These are phyloP conservation scores for Autographa gamma DNA, from an alignment of 2,888 invertebrate genomes.

Conservation along the genomic window DNA sequence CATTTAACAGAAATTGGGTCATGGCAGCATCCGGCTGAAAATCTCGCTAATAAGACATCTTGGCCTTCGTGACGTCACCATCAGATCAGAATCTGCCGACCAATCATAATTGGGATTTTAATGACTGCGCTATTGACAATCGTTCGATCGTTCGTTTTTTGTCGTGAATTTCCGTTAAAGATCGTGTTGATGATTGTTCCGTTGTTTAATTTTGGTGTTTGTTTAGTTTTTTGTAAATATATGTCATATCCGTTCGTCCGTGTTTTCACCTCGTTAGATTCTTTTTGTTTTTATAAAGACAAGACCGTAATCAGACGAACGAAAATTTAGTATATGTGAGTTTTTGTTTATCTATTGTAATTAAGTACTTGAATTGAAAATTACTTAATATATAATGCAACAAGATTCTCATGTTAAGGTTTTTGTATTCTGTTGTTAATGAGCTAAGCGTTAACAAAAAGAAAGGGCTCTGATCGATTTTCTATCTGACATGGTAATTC, in stretches of 20 bases:
- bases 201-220: not conserved
- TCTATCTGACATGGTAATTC: no score
- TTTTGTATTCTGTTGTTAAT: no score
- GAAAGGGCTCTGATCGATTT: no score
- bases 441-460: no score
- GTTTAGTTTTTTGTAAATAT: not conserved
- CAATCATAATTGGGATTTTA: slow-evolving; percentile 52
- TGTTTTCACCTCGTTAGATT: no score
- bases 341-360: no score
- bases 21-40: slow-evolving; percentile 27
- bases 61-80: slow-evolving; percentile 40
- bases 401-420: no score
- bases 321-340: no score
- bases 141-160: not conserved
- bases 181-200: not conserved
- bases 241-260: not conserved
- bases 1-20: slow-evolving; percentile 49
- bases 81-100: slow-evolving; percentile 40
- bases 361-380: no score
- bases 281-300: no score
- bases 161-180: not conserved
- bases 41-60: slow-evolving; percentile 45
- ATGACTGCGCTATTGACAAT: slow-evolving; percentile 31
- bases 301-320: no score
- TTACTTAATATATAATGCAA: no score